phyloP scores from a whole-genome alignment of 1,140 invertebrate genomes.

The Drosophila punjabiensis region DNA sequence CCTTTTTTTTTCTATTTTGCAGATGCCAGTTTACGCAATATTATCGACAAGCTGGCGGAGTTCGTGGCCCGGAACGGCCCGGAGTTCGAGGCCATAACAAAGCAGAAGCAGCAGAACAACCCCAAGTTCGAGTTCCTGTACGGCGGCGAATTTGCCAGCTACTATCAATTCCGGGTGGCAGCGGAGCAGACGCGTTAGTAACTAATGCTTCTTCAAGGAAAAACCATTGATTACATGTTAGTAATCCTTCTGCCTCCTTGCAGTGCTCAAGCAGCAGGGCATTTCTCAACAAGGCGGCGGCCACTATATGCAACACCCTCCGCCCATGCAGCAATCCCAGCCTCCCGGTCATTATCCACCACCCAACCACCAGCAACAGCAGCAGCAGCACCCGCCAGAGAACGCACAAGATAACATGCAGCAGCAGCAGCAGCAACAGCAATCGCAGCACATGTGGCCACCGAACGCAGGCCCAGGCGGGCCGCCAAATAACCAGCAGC shows the following conservation, averaged over 20 bases:
- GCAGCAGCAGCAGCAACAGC: constrained; percentile 40
- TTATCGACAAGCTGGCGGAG: constrained; percentile 99
- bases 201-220: neutral
- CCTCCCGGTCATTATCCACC: constrained; percentile 56
- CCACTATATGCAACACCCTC: constrained; percentile 59
- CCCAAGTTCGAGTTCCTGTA: constrained; percentile 98
- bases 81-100: constrained; percentile 99
- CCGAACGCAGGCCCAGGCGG: constrained; percentile 31
- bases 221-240: neutral
- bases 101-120: constrained; percentile 98
- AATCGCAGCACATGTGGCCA: constrained; percentile 65
- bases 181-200: constrained; percentile 80
- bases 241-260: neutral
- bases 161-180: constrained; percentile 96
- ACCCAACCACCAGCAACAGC: constrained; percentile 54
- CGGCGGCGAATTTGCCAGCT: constrained; percentile 97
- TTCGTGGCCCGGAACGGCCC: constrained; percentile 99
- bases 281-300: constrained; percentile 30
- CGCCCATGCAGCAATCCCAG: constrained; percentile 71
- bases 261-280: constrained; percentile 86
- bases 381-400: constrained; percentile 28
- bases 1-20: constrained; percentile 12
- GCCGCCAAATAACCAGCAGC: constrained; percentile 18
- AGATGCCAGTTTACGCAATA: constrained; percentile 88
- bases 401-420: constrained; percentile 60